Base-by-base conservation (phyloP, 1,140 invertebrate species). In the Drosophila equinoxialis region DNA sequence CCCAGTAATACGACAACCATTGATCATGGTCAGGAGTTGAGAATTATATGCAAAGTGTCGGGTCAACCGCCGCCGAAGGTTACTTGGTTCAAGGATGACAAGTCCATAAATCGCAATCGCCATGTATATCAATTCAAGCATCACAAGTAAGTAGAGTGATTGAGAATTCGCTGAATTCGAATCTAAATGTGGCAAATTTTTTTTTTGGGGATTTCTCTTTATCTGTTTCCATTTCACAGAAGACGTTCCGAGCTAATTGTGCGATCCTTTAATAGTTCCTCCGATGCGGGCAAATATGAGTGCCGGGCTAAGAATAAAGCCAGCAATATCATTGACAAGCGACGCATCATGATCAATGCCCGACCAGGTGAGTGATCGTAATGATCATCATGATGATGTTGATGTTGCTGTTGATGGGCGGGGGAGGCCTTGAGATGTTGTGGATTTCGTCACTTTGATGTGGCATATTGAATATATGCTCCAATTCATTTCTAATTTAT, bases 181-280 rank as follows among this genome's bases (percentile, higher is more conserved):
- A n/a, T n/a, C 35, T 37, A 37, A 37, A 10, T 10, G 26, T 30
- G 26, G 5, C 3, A 5, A 6, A 30, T 6, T 30, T 26, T 6
- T 30, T 26, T 26, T 0, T 30, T 5, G 30, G 30, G 30, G 30
- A 30, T 6, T 6, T 30, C 30, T 30, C 30, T 30, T 30, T 30
- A 30, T 30, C 30, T 30, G 5, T 30, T 30, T 8, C 2, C 17
- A 6, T 10, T 79, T 93, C 93, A 63, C 93, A 96, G 96, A 93
- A 95, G 95, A 93, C 94, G 95, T 94, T 96, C 96, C 93, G 94
- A 95, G 93, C 93, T 96, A 92, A 94, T 96, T 81, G 96, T 96
- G 93, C 94, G 94, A 73, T 94, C 94, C 77, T 95, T 95, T 74
- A 93, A 94, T 81, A 93, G 93, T 71, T 75, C 95, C 91, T 71